These are phyloP conservation scores for Clarias gariepinus DNA, from an alignment of 2,113 vertebrate genomes.

Conservation along the genomic window DNA sequence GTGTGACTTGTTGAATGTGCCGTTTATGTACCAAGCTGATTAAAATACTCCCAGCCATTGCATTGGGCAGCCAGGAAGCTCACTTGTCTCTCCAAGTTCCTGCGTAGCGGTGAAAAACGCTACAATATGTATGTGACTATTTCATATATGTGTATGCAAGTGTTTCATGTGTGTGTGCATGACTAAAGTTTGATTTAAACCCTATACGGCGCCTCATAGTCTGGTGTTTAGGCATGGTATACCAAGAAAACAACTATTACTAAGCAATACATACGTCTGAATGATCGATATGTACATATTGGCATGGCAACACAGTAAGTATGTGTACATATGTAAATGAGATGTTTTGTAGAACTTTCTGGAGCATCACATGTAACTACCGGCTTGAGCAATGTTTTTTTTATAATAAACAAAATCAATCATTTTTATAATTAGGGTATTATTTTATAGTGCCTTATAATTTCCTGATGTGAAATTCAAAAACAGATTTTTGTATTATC, in stretches of 20 bases:
- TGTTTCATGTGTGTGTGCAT: too few relatives aligned
- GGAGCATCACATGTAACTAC: not conserved
- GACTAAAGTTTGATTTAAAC: too few relatives aligned
- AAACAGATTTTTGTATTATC: not conserved
- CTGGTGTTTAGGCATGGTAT: slow-evolving; percentile 2
- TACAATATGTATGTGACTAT: too few relatives aligned
- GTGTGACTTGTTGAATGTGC: too few relatives aligned
- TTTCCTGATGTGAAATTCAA: not conserved
- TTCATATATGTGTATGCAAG: too few relatives aligned
- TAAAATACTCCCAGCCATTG: too few relatives aligned
- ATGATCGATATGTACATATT: not conserved
- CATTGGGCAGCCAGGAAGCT: too few relatives aligned
- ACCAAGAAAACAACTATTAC: not conserved
- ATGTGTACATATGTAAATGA: not conserved
- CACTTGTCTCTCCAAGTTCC: too few relatives aligned
- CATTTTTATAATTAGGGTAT: not conserved
- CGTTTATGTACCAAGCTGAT: too few relatives aligned
- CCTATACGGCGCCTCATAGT: too few relatives aligned
- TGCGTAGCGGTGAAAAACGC: too few relatives aligned
- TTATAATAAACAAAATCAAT: too few relatives aligned
- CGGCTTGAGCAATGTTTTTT: not conserved
- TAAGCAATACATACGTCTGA: not conserved
- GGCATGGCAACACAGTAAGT: slow-evolving; percentile 45
- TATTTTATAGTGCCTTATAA: not conserved
- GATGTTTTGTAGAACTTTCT: not conserved